Conservation (phyloP, 2,113 vertebrate species). For the Labeo rohita region DNA sequence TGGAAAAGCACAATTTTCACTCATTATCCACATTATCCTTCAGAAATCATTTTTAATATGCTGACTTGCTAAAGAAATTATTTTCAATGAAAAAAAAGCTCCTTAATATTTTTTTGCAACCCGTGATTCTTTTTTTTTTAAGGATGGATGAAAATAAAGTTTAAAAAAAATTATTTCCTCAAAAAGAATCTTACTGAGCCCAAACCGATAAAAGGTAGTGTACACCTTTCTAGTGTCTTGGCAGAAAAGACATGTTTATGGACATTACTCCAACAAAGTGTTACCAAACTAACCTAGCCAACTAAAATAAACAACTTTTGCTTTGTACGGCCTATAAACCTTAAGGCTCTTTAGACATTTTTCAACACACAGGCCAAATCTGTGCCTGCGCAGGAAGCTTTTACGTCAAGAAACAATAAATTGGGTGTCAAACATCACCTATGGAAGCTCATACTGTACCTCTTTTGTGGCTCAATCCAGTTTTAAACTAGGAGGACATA, state of each 20-base stretch:
- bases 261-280: no score
- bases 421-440: background rate
- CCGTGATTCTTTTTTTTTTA: no score
- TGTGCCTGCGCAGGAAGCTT: background rate
- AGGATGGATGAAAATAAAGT: background rate
- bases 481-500: background rate
- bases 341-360: background rate
- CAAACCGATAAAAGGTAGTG: background rate
- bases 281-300: background rate
- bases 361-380: background rate
- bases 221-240: no score
- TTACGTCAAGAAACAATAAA: background rate
- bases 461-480: background rate
- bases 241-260: no score
- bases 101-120: background rate
- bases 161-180: background rate
- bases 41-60: background rate
- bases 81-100: background rate
- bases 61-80: background rate
- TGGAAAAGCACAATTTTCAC: no score
- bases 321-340: background rate
- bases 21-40: background rate
- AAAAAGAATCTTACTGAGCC: no score
- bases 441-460: background rate
- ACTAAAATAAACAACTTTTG: background rate